Base-by-base conservation (phyloP, 1,140 invertebrate species). In the Argopecten irradians region DNA sequence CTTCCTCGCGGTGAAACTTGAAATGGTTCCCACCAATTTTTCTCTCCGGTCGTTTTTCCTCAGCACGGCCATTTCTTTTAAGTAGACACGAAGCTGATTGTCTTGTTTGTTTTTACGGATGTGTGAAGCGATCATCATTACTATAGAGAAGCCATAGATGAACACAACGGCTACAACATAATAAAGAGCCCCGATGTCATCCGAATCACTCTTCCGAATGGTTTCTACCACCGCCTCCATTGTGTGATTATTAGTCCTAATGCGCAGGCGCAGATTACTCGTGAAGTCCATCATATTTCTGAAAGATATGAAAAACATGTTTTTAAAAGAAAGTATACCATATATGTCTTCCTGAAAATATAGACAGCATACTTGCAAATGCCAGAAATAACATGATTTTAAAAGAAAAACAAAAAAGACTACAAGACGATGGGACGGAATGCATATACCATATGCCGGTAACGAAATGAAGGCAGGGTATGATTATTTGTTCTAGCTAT, bases 81-180 rank as follows among this genome's bases (percentile, higher is more conserved):
- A 86, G 86, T 95, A 95, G 19, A 90, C 92, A 82, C 93, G 87
- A 19, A 95, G 91, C 85, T 94, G 93, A 34, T 91, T 94, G 91
- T 95, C 95, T 90, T 94, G 93, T 86, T 94, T 94, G 88, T 95
- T 95, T 88, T 94, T 94, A 33, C 94, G 91, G 39, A 95, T 95
- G 90, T 95, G 94, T 16, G 95, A 95, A 1, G 94, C 94, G 34
- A 95, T 95, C 95, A 95, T 94, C 94, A 95, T 94, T 8, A 95
- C 94, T 46, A 95, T 95, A 28, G 95, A 95, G 14, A 94, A 91
- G 16, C 94, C 95, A 89, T 95, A 95, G 36, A 95, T 95, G 41
- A 95, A 88, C 82, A 95, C 93, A 82, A 95, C 95, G 34, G 94
- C 95, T 0, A 95, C 92, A 35, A 95, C 95, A 89, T 95, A 95